These are phyloP conservation scores for Epinephelus awoara DNA, from an alignment of 2,797 vertebrate species.

Conservation along the genomic window DNA sequence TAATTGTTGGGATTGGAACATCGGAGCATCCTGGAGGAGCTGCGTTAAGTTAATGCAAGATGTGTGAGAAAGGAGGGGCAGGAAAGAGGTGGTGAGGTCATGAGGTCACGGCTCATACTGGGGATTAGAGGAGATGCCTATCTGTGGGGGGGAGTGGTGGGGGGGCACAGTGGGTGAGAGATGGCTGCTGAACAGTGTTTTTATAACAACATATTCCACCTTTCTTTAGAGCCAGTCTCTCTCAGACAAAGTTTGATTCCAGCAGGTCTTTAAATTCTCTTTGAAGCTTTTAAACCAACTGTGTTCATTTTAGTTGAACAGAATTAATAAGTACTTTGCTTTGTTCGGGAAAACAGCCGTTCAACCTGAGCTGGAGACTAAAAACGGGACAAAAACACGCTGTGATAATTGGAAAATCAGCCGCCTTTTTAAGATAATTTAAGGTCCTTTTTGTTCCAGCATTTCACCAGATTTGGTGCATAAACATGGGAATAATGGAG, in stretches of 20 bases:
- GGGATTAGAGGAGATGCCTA: slow-evolving; percentile 80
- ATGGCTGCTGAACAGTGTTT: slow-evolving; percentile 47
- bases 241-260: slow-evolving; percentile 9
- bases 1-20: too few relatives aligned
- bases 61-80: slow-evolving; percentile 8
- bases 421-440: slow-evolving; percentile 19
- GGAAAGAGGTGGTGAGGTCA: slow-evolving; percentile 50
- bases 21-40: too few relatives aligned
- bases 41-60: not conserved
- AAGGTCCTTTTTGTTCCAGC: slow-evolving; percentile 38
- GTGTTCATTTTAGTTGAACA: slow-evolving; percentile 4
- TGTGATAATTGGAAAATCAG: slow-evolving; percentile 13
- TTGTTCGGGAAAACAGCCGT: not conserved
- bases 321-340: slow-evolving; percentile 14
- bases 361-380: not conserved
- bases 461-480: slow-evolving; percentile 39
- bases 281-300: slow-evolving; percentile 1
- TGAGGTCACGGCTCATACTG: slow-evolving; percentile 70
- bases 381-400: slow-evolving; percentile 18
- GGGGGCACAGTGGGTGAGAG: slow-evolving; percentile 41
- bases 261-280: not conserved
- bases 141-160: slow-evolving; percentile 56
- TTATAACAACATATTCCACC: slow-evolving; percentile 41
- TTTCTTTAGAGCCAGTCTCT: not conserved
- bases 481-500: slow-evolving; percentile 56